Percentiles rank a stretch among this genome's conserved stretches.
These are phyloP conservation scores for Lucilia cuprina DNA, from an alignment of 1,140 invertebrate genomes.

Conservation along the genomic window DNA sequence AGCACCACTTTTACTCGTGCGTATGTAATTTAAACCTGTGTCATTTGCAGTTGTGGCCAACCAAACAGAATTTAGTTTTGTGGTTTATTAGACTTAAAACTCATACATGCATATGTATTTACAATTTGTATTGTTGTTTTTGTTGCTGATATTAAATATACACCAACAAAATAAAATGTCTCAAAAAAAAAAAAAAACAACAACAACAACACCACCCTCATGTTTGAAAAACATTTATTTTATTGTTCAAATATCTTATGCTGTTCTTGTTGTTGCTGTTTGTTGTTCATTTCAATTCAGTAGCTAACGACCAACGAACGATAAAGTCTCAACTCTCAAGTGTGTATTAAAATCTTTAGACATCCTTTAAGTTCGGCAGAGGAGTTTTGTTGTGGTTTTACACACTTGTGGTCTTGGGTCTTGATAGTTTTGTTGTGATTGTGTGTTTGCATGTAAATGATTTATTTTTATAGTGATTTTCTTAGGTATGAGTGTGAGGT, in stretches of 20 bases:
- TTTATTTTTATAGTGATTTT: background rate
- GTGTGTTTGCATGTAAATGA: background rate
- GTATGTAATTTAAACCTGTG: constrained; percentile 3
- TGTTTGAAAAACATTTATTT: too few species aligned
- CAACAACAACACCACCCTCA: too few species aligned
- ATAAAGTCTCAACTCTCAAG: too few species aligned
- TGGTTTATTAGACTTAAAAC: background rate
- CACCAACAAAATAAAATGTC: too few species aligned
- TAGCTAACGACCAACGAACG: too few species aligned
- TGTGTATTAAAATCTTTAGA: too few species aligned
- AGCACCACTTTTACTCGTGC: background rate
- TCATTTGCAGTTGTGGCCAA: constrained; percentile 27
- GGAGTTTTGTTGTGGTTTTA: constrained; percentile 17
- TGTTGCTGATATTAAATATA: background rate
- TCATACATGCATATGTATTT: background rate
- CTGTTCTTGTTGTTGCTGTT: too few species aligned
- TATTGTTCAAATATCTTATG: too few species aligned
- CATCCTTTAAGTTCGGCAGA: background rate
- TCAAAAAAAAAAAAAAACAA: too few species aligned
- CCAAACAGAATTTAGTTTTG: constrained; percentile 20
- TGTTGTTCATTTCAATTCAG: too few species aligned
- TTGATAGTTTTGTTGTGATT: background rate
- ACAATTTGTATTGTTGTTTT: background rate
- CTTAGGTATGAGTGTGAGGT: too few species aligned
- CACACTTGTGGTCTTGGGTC: constrained; percentile 19